Evolutionary conservation across 2,797 vertebrate species (phyloP).

Genomic region (Phylloscopus collybita): DNA sequence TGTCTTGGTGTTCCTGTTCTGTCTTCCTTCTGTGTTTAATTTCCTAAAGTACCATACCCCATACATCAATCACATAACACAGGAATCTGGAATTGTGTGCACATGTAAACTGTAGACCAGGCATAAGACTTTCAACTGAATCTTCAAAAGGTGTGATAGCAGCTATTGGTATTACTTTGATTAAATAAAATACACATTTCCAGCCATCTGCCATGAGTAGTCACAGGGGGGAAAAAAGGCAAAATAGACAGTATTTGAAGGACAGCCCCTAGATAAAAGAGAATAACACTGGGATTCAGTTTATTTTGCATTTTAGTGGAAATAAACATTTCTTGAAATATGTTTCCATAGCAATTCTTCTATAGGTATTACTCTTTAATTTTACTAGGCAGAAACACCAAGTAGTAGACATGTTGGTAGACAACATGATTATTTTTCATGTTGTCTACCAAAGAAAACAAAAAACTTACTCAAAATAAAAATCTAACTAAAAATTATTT

Average conservation of each 20-base stretch:
- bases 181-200: constrained; percentile 16
- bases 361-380: not conserved
- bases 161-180: not conserved
- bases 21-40: not conserved
- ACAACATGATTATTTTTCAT: not conserved
- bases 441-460: not conserved
- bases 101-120: not conserved
- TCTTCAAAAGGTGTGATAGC: constrained; percentile 7
- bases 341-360: not conserved
- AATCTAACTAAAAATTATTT: not conserved
- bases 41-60: not conserved
- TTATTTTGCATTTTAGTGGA: not conserved
- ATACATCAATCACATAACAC: not conserved
- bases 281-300: constrained; percentile 7
- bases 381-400: not conserved
- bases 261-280: not conserved
- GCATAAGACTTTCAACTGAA: not conserved
- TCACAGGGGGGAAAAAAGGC: not conserved
- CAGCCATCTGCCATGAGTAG: constrained; percentile 2
- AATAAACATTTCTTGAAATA: not conserved
- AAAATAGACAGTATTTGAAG: not conserved
- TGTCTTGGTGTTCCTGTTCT: not conserved
- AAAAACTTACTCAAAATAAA: not conserved
- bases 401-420: not conserved
- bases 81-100: not conserved